Evolutionary conservation across 2,888 invertebrate species (phyloP).

Genomic region (Leptinotarsa haldemani): DNA sequence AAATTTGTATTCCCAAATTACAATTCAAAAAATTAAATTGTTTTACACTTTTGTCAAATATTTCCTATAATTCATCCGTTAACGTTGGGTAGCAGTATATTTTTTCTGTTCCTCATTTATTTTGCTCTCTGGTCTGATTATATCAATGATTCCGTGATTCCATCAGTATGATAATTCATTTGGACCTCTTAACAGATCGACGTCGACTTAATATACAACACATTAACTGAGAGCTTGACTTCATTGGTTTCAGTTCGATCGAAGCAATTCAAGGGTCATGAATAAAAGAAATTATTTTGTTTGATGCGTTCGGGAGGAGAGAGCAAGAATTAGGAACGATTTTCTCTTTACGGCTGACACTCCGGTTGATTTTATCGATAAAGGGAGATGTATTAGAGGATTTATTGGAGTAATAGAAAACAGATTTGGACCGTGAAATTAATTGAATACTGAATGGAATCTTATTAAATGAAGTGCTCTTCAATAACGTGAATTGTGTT

Average conservation of each 20-base stretch:
- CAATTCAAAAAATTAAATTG: too few relatives aligned
- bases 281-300: constrained; percentile 36
- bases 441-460: constrained; percentile 19
- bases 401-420: constrained; percentile 21
- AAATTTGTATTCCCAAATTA: too few relatives aligned
- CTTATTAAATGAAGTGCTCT: constrained; percentile 15
- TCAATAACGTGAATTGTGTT: constrained; percentile 5
- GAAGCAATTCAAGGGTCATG: constrained; percentile 30
- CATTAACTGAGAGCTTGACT: constrained; percentile 26
- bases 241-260: constrained; percentile 32
- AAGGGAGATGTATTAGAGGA: constrained; percentile 24
- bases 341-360: constrained; percentile 15
- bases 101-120: too few relatives aligned
- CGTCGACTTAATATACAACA: constrained; percentile 34
- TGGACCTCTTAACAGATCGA: constrained; percentile 32
- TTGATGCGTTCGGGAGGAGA: constrained; percentile 28
- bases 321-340: constrained; percentile 28
- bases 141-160: background rate
- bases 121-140: too few relatives aligned
- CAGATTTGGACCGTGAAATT: constrained; percentile 21
- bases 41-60: too few relatives aligned
- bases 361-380: constrained; percentile 24
- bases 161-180: constrained; percentile 22
- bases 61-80: too few relatives aligned
- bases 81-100: too few relatives aligned